phyloP scores from a whole-genome alignment of 2,797 vertebrate genomes.

The Hippopotamyrus pictus region DNA sequence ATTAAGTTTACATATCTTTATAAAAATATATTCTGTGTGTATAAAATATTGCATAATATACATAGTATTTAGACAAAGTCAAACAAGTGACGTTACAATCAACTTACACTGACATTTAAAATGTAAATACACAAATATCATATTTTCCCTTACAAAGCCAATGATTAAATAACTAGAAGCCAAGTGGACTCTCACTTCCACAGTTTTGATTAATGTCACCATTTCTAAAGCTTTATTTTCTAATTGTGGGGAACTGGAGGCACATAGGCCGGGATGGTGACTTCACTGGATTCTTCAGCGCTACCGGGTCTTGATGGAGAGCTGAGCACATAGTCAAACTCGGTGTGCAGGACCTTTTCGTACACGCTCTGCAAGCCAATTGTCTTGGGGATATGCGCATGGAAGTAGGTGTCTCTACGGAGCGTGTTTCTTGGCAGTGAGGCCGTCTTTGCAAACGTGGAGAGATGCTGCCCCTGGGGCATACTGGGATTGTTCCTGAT shows the following conservation, averaged over 20 bases:
- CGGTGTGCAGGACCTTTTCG: slow-evolving; percentile 85
- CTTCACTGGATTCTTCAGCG: slow-evolving; percentile 81
- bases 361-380: slow-evolving; percentile 90
- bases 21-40: slow-evolving; percentile 67
- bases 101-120: slow-evolving; percentile 43
- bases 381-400: slow-evolving; percentile 89
- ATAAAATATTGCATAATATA: slow-evolving; percentile 65
- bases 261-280: slow-evolving; percentile 74
- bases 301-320: slow-evolving; percentile 71
- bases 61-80: slow-evolving; percentile 48
- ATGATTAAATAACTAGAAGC: slow-evolving; percentile 18
- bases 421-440: slow-evolving; percentile 82
- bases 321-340: slow-evolving; percentile 82
- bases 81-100: slow-evolving; percentile 38
- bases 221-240: slow-evolving; percentile 37
- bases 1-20: slow-evolving; percentile 52
- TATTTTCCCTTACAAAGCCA: slow-evolving; percentile 27
- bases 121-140: slow-evolving; percentile 49
- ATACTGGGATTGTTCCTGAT: slow-evolving; percentile 63
- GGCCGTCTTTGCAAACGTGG: slow-evolving; percentile 83
- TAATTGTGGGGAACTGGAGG: slow-evolving; percentile 62
- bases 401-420: slow-evolving; percentile 84
- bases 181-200: background rate
- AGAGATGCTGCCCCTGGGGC: slow-evolving; percentile 56
- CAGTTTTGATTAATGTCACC: slow-evolving; percentile 4